phyloP scores from a whole-genome alignment of 2,888 invertebrate genomes.

The Parochlus steinenii region DNA sequence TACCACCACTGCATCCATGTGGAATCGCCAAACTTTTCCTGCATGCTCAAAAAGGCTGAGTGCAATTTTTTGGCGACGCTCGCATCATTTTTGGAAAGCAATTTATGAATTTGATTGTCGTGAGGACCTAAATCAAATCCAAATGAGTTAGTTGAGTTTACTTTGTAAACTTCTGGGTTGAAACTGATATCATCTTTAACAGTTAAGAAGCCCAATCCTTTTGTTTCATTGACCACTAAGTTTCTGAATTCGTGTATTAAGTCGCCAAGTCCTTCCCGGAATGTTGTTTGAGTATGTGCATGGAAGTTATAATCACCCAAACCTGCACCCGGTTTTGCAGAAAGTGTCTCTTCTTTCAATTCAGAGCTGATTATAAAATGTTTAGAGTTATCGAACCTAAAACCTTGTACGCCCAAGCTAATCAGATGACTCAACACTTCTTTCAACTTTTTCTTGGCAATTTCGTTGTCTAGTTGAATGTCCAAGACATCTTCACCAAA shows the following conservation, averaged over 20 bases:
- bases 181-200: conserved; percentile 24
- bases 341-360: conserved; percentile 34
- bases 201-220: conserved; percentile 30
- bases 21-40: conserved; percentile 22
- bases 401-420: conserved; percentile 60
- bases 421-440: conserved; percentile 54
- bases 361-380: conserved; percentile 42
- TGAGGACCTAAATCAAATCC: conserved; percentile 27
- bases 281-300: conserved; percentile 44
- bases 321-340: conserved; percentile 16
- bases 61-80: conserved; percentile 18
- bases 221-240: conserved; percentile 39
- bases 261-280: conserved; percentile 38
- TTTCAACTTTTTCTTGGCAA: conserved; percentile 47
- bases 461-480: conserved; percentile 58
- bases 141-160: conserved; percentile 17
- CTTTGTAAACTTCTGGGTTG: conserved; percentile 21
- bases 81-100: conserved; percentile 15
- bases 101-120: conserved; percentile 21
- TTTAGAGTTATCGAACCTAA: conserved; percentile 48
- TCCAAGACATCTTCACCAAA: conserved; percentile 53
- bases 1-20: conserved; percentile 12
- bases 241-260: conserved; percentile 46
- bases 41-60: conserved; percentile 19
- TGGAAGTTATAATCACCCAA: conserved; percentile 42